Percentiles rank a stretch among this genome's conserved stretches.
phyloP scores from a whole-genome alignment of 2,797 vertebrate species.

The Enteromius afrohamiltoni region DNA sequence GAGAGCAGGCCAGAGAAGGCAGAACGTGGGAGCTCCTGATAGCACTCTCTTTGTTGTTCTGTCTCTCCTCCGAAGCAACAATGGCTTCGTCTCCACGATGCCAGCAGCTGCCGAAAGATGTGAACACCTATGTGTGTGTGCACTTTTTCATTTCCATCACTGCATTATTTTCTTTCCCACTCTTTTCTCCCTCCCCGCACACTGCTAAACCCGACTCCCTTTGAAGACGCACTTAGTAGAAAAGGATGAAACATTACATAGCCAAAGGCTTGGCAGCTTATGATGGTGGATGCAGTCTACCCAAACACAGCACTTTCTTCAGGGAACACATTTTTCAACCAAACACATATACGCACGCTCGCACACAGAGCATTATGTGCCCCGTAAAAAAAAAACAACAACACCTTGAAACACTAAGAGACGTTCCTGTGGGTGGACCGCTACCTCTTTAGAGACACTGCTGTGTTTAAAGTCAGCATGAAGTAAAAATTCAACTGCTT shows the following conservation, averaged over 20 bases:
- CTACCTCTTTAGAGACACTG: conserved; percentile 6
- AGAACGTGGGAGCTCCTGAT: conserved; percentile 60
- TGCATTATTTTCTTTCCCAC: conserved; percentile 48
- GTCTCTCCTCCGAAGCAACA: conserved; percentile 59
- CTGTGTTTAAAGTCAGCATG: conserved; percentile 10
- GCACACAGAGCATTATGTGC: conserved; percentile 19
- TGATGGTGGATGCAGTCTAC: conserved; percentile 53
- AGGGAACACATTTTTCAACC: conserved; percentile 46
- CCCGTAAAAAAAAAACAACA: background rate
- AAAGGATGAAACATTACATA: conserved; percentile 62
- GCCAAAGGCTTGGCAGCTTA: conserved; percentile 53
- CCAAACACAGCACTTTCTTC: conserved; percentile 47
- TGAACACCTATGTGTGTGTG: conserved; percentile 50
- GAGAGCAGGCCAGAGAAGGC: conserved; percentile 56
- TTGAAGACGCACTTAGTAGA: conserved; percentile 64
- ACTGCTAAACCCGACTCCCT: conserved; percentile 56
- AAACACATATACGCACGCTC: conserved; percentile 36
- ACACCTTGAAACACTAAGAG: conserved; percentile 29
- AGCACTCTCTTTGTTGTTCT: conserved; percentile 62
- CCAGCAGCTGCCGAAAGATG: conserved; percentile 52
- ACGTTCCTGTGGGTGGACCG: conserved; percentile 32
- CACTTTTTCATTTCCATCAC: conserved; percentile 45
- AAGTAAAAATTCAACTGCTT: conserved; percentile 11
- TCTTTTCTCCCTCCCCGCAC: conserved; percentile 52
- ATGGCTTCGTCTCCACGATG: conserved; percentile 51